Base-by-base conservation (phyloP, 2,888 invertebrate species). In the Arctia plantaginis region DNA sequence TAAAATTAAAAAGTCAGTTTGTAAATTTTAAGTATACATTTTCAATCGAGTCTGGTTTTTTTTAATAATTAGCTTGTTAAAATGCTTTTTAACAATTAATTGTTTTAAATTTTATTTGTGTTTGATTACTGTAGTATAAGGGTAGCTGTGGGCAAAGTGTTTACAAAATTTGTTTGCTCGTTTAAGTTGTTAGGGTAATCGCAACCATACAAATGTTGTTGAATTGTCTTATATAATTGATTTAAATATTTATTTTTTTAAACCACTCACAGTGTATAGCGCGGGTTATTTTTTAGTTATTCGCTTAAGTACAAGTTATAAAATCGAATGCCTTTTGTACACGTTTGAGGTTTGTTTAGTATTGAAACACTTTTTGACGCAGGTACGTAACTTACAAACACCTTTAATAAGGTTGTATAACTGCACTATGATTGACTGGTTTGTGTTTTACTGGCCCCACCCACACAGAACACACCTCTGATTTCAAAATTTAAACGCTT, bases 201-300 rank as follows among this genome's bases (percentile, higher is more conserved):
- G 39, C 39, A 8, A 23, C 23, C 18, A 51, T 51, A 51, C 23
- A 23, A 51, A 51, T 51, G 23, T 12, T n/a, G n/a, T n/a, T n/a
- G n/a, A n/a, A n/a, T n/a, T n/a, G n/a, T n/a, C n/a, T n/a, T 64
- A 35, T 35, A 35, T 35, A 35, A 35, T 33, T 33, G 2, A 10
- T 64, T 65, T 65, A 15, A 2, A 12, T 39, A n/a, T n/a, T n/a
- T n/a, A n/a, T 12, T 39, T 65, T 10, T 67, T 33, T 20, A 23
- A 65, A 62, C 59, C 72, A 72, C 78, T 83, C 80, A 75, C 79
- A 77, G 75, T 82, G 81, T 82, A 78, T 79, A 73, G 62, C 73
- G 71, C 74, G 77, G 65, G 71, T 70, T 80, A 78, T 75, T 75
- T 82, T 77, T 82, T 77, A 82, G 72, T 82, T 84, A 76, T 23